These are phyloP conservation scores for Bombus sylvicola DNA, from an alignment of 1,140 invertebrate species.

Conservation along the genomic window DNA sequence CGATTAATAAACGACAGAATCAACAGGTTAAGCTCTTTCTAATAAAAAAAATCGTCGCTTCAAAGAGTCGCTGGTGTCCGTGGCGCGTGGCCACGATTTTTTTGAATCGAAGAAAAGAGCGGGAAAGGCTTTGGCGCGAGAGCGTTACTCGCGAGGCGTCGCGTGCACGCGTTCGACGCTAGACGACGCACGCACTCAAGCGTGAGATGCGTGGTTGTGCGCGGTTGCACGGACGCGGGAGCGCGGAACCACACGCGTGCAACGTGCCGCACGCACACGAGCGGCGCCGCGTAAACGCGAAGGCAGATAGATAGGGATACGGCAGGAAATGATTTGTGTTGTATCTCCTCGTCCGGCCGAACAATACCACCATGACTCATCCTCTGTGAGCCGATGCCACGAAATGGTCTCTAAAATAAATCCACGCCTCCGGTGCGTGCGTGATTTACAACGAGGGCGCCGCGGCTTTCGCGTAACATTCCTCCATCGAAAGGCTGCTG, in stretches of 20 bases:
- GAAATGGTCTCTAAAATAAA: conserved; percentile 70
- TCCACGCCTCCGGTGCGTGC: conserved; percentile 56
- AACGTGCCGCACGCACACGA: conserved; percentile 12
- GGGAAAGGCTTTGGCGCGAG: conserved; percentile 16
- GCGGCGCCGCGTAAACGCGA: conserved; percentile 58
- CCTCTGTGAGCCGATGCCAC: conserved; percentile 64
- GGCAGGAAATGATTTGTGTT: conserved; percentile 74
- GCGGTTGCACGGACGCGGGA: conserved; percentile 56
- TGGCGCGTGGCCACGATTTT: conserved; percentile 7
- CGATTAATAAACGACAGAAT: too few relatives aligned
- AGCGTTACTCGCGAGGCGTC: conserved; percentile 54
- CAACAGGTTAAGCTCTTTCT: too few relatives aligned
- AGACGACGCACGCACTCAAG: conserved; percentile 69
- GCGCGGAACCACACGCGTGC: conserved; percentile 1
- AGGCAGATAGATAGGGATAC: conserved; percentile 68
- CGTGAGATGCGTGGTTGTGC: conserved; percentile 69
- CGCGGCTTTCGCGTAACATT: conserved; percentile 20
- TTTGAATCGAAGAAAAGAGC: neutral
- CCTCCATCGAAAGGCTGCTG: neutral
- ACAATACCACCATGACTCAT: conserved; percentile 74
- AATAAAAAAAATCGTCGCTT: too few relatives aligned
- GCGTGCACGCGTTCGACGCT: conserved; percentile 64
- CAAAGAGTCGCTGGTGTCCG: too few relatives aligned
- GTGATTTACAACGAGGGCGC: conserved; percentile 38
- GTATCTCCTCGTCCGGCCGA: conserved; percentile 71